Base-by-base conservation (phyloP, 2,888 invertebrate genomes). In the Meloe dianella region DNA sequence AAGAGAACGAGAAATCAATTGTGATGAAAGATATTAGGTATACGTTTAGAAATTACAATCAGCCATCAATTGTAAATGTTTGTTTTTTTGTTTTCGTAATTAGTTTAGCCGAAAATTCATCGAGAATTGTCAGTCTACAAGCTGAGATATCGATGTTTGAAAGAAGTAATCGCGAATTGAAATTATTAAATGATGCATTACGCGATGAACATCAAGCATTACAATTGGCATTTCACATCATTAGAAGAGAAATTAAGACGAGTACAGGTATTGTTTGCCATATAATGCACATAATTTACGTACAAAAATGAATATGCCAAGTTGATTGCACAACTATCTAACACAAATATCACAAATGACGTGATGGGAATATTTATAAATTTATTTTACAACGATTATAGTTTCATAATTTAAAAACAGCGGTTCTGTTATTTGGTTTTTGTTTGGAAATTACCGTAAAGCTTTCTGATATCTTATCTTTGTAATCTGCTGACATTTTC, bases 171-270 rank as follows among this genome's bases (percentile, higher is more conserved):
- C 87, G 87, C 67, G 93, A 94, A 81, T 82, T 95, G 61, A 92
- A 95, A 84, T 90, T 90, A 72, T 85, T 95, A 12, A 96, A 96
- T 84, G 94, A 96, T 85, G 90, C 95, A 74, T 84, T 98, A 65
- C 89, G 93, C 78, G 98, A 98, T 84, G 98, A 98, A 84, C 94
- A 97, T 81, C 95, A 96, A 83, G 96, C 97, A 0, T 84, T 97
- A 68, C 97, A 97, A 80, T 87, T 98, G 73, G 95, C 96, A 2
- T 97, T 94, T 85, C 1, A 90, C 91, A 65, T 89, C 95, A 9
- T 86, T 97, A 57, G 97, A 98, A 85, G 95, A 95, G 22, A 96
- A 96, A 84, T 86, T 95, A 75, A 87, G 93, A 72, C 92, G 91
- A 85, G 87, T 89, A 57, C 93, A 94, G 89, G 92, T 93, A 83